Conservation (phyloP, 1,140 invertebrate species). For the Subanguina moxae region DNA sequence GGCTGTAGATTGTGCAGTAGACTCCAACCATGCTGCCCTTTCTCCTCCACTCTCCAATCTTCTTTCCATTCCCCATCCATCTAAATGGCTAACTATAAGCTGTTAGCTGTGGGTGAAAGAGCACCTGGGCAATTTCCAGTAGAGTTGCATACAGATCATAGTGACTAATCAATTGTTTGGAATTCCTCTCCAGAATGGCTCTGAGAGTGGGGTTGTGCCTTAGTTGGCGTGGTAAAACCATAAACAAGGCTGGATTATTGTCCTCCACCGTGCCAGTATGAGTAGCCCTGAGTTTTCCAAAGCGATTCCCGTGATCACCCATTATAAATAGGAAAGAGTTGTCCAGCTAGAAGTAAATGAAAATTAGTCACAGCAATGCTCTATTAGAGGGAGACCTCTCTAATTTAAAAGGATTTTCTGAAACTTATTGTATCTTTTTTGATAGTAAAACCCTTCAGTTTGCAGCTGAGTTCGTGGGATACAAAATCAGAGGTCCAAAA, state of each 20-base stretch:
- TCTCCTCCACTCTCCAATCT: no score
- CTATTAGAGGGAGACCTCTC: no score
- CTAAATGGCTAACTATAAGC: no score
- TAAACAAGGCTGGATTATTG: slow-evolving; percentile 27
- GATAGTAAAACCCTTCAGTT: no score
- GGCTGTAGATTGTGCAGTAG: slow-evolving; percentile 8
- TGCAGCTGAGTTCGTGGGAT: no score
- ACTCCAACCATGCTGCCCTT: not conserved
- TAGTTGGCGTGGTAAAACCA: slow-evolving; percentile 29
- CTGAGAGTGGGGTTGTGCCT: slow-evolving; percentile 16
- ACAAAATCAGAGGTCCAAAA: no score
- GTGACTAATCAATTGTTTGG: slow-evolving; percentile 31
- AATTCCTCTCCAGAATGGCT: slow-evolving; percentile 22
- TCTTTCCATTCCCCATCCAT: no score
- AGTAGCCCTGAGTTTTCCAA: slow-evolving; percentile 8
- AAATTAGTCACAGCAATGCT: slow-evolving; percentile 17
- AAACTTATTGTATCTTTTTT: no score
- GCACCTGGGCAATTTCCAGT: slow-evolving; percentile 28
- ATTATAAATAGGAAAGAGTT: slow-evolving; percentile 38
- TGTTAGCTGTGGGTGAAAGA: not conserved
- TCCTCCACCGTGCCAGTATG: slow-evolving; percentile 24
- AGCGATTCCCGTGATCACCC: slow-evolving; percentile 35
- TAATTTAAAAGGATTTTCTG: no score
- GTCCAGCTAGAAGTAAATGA: slow-evolving; percentile 28
- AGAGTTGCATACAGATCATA: slow-evolving; percentile 37